Evolutionary conservation across 92 coral and sea anemone genomes (phyloP), one percentile per base, ranked within the genome.

Genomic region (Zoanthus sociatus): DNA sequence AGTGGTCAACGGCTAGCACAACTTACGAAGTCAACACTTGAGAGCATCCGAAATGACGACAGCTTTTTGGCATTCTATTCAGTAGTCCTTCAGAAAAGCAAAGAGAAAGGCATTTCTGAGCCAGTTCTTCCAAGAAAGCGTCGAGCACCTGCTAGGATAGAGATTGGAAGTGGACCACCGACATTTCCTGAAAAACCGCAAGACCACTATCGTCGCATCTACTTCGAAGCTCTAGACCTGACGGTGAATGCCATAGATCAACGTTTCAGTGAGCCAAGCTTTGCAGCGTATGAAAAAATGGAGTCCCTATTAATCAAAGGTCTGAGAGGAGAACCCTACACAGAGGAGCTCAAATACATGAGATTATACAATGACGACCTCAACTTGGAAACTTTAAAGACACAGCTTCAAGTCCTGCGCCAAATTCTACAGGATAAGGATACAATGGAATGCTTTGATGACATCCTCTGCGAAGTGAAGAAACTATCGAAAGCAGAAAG

Each of bases 381-480:
- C 72, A 67, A 17, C 72, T 67, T 67, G 72, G 72, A 67, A 67
- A 67, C 72, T 67, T 67, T 88, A 26, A 46, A 66, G 69, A 74
- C 32, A 58, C 85, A 87, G 58, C 90, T 87, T 47, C 47, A 83
- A 69, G 73, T 79, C 77, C 84, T 79, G 82, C 85, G 58, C 76
- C 86, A 70, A 75, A 55, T 81, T 20, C 78, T 76, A 60, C 79
- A 89, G 86, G 82, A 67, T 63, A 48, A 78, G 63, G 84, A 71
- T 77, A 69, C 87, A 6, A 88, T 89, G 72, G 84, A 75, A 77
- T 84, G 92, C 73, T 89, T 85, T 78, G 89, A 89, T 75, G 85
- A 84, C 32, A 63, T 89, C 78, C 89, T 72, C 79, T 70, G 53
- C 82, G 89, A 66, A 67, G 86, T 78, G 68, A 68, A 79, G 64